A percentile compares a stretch with the other conserved stretches of the same genome.
phyloP scores from a whole-genome alignment of 2,888 invertebrate species.

The Synergus itoensis region DNA sequence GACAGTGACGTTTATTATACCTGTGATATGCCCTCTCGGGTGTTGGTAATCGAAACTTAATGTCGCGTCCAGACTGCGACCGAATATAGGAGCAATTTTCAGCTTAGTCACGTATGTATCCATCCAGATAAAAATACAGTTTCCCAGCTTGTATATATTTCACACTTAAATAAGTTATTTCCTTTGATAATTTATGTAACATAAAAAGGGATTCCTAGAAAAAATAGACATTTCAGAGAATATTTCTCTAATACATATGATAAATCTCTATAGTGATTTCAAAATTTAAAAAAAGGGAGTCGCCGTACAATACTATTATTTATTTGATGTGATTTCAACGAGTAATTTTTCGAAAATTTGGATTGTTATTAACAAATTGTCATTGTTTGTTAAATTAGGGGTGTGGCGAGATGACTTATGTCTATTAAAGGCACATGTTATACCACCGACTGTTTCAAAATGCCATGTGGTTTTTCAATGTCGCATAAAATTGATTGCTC shows the following conservation, averaged over 20 bases:
- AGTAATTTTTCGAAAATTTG: not conserved
- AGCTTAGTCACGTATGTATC: slow-evolving; percentile 36
- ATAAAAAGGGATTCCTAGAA: not conserved
- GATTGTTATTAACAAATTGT: not conserved
- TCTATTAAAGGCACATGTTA: not conserved
- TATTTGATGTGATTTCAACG: too few species aligned
- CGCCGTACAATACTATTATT: too few species aligned
- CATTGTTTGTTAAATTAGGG: not conserved
- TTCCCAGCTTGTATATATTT: not conserved
- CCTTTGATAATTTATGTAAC: not conserved
- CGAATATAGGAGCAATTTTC: slow-evolving; percentile 49
- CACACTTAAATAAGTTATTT: not conserved
- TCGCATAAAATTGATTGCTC: slow-evolving; percentile 23
- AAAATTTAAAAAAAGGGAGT: not conserved
- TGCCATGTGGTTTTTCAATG: slow-evolving; percentile 25
- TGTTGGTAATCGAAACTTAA: slow-evolving; percentile 43
- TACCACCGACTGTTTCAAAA: slow-evolving; percentile 29
- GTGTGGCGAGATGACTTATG: not conserved
- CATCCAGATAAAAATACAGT: slow-evolving; percentile 29
- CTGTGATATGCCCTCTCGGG: slow-evolving; percentile 45
- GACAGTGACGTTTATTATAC: slow-evolving; percentile 44
- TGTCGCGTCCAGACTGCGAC: slow-evolving; percentile 48
- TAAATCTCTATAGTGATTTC: not conserved
- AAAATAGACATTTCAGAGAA: not conserved
- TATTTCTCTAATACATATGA: not conserved